phyloP scores from a whole-genome alignment of 2,797 vertebrate genomes.

The Dendrocincla fuliginosa region DNA sequence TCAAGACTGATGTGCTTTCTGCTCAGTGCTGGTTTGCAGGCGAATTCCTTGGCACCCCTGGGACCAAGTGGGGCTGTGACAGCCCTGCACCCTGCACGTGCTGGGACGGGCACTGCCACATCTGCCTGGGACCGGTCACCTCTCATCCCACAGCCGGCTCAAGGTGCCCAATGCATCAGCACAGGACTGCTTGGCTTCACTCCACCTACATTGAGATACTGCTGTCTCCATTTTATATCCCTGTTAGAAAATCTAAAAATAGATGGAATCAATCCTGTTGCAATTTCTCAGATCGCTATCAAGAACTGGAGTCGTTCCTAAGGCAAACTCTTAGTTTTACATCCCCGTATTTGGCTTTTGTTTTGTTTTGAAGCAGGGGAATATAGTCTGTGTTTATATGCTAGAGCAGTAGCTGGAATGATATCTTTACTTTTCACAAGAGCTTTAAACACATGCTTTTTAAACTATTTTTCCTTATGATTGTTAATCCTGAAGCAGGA shows the following conservation, averaged over 20 bases:
- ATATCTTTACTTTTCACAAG: background rate
- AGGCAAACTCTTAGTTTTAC: background rate
- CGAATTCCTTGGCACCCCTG: background rate
- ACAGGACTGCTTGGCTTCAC: background rate
- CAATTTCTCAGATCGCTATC: constrained; percentile 1
- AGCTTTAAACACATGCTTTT: background rate
- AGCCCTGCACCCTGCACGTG: fast-evolving
- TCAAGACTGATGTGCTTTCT: fast-evolving
- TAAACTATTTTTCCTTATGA: constrained; percentile 12
- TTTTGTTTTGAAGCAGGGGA: background rate
- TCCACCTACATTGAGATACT: background rate
- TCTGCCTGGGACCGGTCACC: background rate
- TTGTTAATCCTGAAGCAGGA: constrained; percentile 48
- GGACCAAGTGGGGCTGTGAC: fast-evolving
- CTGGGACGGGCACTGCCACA: background rate
- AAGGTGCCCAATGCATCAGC: fast-evolving
- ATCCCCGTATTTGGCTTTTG: constrained; percentile 26
- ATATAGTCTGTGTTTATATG: background rate
- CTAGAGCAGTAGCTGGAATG: background rate
- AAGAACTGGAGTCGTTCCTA: background rate
- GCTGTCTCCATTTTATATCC: background rate
- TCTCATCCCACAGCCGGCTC: fast-evolving
- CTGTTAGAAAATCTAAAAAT: background rate
- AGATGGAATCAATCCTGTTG: constrained; percentile 8
- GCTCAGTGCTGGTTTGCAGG: background rate